Evolutionary conservation across 2,888 invertebrate genomes (phyloP), one percentile per base, ranked within the genome.

Genomic region (Drosophila melanosoma): DNA sequence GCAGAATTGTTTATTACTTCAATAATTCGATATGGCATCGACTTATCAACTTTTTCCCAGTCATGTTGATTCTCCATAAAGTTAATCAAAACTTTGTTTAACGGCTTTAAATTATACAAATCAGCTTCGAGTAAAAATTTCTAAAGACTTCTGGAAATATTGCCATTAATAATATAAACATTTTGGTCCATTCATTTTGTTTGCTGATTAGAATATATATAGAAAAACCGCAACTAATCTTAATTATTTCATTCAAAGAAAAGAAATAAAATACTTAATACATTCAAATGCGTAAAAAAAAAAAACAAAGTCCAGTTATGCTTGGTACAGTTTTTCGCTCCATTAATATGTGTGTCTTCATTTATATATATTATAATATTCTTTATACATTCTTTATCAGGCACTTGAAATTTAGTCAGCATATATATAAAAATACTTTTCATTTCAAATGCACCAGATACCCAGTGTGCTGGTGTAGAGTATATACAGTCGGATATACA

Each of bases 311-410:
- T 38, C 8, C 17, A 17, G 17, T 17, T 17, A 8, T 17, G 10
- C 2, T 0, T 8, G 40, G n/a, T 40, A 40, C n/a, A 40, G 40
- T n/a, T 10, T n/a, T 8, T 17, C 6, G 36, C 36, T 3, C 17
- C 38, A 8, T 4, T 17, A 38, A 8, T 8, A 17, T 17, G 17
- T 17, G 3, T 38, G 17, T 3, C 17, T 38, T 38, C 8, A 38
- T 1, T 45, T 26, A 5, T 26, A 26, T 26, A 26, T 26, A 26
- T 45, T 15, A 20, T 20, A 15, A 7, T 20, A 20, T 23, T 23
- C 23, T 23, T 23, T 23, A 23, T 23, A 23, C 49, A 36, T 36
- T 60, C 59, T 20, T 49, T 60, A 60, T 60, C 59, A 35, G 59
- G 48, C 33, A 59, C 17, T 60, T 11, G 49, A 60, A 35, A 10